Conservation (phyloP, 2,113 vertebrate genomes). For the Glaucidium brasilianum region DNA sequence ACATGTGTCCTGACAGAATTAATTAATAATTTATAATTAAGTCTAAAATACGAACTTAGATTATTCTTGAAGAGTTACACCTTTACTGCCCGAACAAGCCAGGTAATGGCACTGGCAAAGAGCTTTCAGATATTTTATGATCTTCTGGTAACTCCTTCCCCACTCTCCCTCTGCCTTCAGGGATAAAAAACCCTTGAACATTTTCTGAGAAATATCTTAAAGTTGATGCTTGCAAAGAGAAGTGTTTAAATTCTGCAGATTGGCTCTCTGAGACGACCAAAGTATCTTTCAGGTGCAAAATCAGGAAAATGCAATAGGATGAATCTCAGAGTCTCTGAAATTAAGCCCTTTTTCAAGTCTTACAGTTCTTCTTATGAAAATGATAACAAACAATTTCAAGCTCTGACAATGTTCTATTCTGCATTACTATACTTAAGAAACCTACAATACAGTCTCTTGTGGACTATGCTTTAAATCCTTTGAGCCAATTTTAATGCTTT, state of each 20-base stretch:
- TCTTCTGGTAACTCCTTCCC: slow-evolving; percentile 20
- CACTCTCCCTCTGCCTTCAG: background rate
- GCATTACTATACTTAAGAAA: slow-evolving; percentile 29
- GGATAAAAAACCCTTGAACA: background rate
- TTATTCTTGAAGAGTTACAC: slow-evolving; percentile 65
- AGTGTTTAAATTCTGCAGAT: slow-evolving; percentile 56
- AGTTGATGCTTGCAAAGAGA: slow-evolving; percentile 36
- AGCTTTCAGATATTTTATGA: background rate
- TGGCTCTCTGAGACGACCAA: slow-evolving; percentile 27
- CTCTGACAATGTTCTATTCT: background rate
- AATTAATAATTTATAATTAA: slow-evolving; percentile 82
- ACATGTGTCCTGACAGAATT: slow-evolving; percentile 76
- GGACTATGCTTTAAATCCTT: slow-evolving; percentile 37
- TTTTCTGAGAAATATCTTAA: slow-evolving; percentile 57
- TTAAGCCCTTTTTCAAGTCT: slow-evolving; percentile 21
- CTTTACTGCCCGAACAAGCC: slow-evolving; percentile 23
- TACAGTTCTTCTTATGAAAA: slow-evolving; percentile 19
- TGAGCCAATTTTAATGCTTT: slow-evolving; percentile 4
- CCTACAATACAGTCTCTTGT: background rate
- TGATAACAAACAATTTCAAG: slow-evolving; percentile 33
- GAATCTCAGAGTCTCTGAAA: slow-evolving; percentile 35
- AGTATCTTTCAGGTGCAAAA: slow-evolving; percentile 48
- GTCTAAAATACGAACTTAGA: slow-evolving; percentile 68
- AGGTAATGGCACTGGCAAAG: background rate
- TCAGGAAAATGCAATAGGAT: slow-evolving; percentile 46